A percentile compares a stretch with the other conserved stretches of the same genome.
Evolutionary conservation across 2,113 vertebrate genomes (phyloP).

Genomic region (Ceuthmochares aereus): DNA sequence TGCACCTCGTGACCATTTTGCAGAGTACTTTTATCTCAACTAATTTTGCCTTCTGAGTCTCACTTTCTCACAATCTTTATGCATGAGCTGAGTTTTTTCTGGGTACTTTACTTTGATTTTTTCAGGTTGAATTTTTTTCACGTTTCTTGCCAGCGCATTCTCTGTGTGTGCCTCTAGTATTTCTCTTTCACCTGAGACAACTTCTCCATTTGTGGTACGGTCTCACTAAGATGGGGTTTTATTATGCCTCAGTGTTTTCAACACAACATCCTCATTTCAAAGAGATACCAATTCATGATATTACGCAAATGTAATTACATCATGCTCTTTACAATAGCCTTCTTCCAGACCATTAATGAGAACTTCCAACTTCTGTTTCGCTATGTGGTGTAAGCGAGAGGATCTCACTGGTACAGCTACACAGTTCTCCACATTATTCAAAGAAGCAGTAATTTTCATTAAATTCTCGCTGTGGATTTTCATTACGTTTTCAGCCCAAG

Average conservation of each 20-base stretch:
- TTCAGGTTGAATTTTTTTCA: not conserved
- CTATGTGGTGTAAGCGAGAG: not conserved
- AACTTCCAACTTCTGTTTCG: not conserved
- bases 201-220: not conserved
- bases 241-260: not conserved
- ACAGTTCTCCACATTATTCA: not conserved
- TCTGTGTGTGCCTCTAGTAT: not conserved
- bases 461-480: slow-evolving; percentile 32
- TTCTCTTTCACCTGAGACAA: not conserved
- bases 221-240: not conserved
- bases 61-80: not conserved
- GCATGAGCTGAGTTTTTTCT: not conserved
- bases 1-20: not conserved
- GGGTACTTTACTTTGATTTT: not conserved
- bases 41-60: not conserved
- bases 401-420: not conserved
- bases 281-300: not conserved
- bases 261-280: slow-evolving; percentile 9
- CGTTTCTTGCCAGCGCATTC: not conserved
- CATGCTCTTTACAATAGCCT: not conserved
- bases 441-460: not conserved
- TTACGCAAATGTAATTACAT: slow-evolving; percentile 15
- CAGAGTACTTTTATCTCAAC: not conserved
- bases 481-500: not conserved
- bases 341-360: slow-evolving; percentile 4